These are phyloP conservation scores for Epinotia bilunana DNA, from an alignment of 2,888 invertebrate genomes.

Conservation along the genomic window DNA sequence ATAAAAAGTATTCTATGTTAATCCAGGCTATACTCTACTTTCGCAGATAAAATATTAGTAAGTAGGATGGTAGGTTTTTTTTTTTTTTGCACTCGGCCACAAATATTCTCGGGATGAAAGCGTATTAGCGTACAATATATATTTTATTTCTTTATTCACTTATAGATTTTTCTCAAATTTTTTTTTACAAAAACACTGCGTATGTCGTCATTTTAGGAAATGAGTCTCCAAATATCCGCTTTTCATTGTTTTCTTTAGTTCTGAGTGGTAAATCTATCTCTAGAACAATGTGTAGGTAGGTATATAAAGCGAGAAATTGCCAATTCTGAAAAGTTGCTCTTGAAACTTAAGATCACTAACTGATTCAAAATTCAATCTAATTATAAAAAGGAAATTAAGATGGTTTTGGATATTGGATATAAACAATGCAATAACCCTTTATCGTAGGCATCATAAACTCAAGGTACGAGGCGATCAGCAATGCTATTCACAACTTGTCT, in stretches of 20 bases:
- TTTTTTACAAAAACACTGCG: too few relatives aligned
- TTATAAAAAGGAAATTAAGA: neutral
- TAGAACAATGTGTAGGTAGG: neutral
- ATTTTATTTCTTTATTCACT: too few relatives aligned
- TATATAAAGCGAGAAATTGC: neutral
- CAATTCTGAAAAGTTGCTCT: neutral
- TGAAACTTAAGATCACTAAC: neutral
- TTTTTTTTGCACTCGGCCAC: too few relatives aligned
- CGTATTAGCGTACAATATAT: too few relatives aligned
- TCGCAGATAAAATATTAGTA: too few relatives aligned
- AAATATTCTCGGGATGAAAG: too few relatives aligned
- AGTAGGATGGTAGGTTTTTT: too few relatives aligned
- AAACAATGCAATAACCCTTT: constrained; percentile 10
- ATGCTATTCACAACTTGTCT: constrained; percentile 29
- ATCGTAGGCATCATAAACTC: constrained; percentile 39
- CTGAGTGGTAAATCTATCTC: neutral
- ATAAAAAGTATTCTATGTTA: too few relatives aligned
- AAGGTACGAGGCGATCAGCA: constrained; percentile 50
- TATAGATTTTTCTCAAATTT: too few relatives aligned
- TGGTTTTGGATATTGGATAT: neutral
- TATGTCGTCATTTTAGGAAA: too few relatives aligned
- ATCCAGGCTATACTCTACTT: too few relatives aligned
- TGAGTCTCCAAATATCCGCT: too few relatives aligned
- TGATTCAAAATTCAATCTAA: constrained; percentile 3
- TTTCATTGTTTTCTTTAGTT: neutral